These are phyloP conservation scores for Otus sunia DNA, from an alignment of 2,113 vertebrate species.

Conservation along the genomic window DNA sequence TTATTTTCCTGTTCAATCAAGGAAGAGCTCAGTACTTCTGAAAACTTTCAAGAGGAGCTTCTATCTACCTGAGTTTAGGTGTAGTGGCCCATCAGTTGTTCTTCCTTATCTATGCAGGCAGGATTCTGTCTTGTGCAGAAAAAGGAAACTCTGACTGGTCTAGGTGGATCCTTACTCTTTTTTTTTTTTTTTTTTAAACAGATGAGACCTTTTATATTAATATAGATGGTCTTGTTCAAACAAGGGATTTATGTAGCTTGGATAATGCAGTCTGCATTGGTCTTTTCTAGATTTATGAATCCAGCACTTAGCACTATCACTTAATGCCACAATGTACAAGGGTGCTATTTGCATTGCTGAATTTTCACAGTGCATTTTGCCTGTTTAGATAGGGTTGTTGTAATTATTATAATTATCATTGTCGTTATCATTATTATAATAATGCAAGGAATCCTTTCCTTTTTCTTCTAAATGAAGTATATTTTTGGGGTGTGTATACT, in stretches of 20 bases:
- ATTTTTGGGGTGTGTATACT: rapidly evolving
- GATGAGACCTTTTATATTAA: not conserved
- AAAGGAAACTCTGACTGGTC: not conserved
- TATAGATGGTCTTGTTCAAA: not conserved
- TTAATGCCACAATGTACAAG: not conserved
- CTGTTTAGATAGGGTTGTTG: not conserved
- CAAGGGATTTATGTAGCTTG: not conserved
- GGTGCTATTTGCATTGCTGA: not conserved
- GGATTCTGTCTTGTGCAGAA: not conserved
- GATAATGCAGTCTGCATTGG: not conserved
- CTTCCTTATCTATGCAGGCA: not conserved
- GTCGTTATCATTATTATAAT: not conserved
- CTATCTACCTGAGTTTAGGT: not conserved
- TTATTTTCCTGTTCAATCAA: not conserved
- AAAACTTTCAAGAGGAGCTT: not conserved
- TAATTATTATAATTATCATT: not conserved
- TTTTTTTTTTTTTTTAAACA: not conserved
- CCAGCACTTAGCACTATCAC: not conserved
- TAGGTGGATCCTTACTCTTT: not conserved
- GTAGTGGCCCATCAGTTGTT: not conserved
- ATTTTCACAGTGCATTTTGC: not conserved
- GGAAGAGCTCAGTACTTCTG: not conserved
- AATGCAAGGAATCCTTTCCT: not conserved
- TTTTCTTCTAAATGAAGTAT: not conserved
- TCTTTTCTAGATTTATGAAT: not conserved